Conservation (phyloP, 2,113 vertebrate species). For the Hippotragus niger region DNA sequence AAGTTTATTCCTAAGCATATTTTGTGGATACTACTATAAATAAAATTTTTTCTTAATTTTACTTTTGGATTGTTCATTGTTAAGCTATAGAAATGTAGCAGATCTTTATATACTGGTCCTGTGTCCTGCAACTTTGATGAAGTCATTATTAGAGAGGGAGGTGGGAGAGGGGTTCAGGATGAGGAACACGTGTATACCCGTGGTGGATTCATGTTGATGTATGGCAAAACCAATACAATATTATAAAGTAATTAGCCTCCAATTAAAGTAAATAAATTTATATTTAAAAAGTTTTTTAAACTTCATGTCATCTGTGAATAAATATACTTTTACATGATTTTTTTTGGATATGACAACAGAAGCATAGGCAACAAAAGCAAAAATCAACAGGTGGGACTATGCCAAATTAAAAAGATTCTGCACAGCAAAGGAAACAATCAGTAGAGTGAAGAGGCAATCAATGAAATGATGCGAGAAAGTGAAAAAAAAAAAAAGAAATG, state of each 20-base stretch:
- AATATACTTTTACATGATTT: too few relatives aligned
- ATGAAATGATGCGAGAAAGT: background rate
- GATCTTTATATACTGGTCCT: background rate
- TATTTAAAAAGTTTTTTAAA: too few relatives aligned
- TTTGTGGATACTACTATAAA: background rate
- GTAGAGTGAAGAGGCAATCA: background rate
- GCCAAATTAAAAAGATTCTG: background rate
- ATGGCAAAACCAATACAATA: too few relatives aligned
- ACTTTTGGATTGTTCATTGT: background rate
- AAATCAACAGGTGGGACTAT: background rate
- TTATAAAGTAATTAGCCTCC: too few relatives aligned
- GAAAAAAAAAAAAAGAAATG: background rate
- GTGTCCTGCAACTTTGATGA: background rate
- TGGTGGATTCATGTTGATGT: too few relatives aligned
- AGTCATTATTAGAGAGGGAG: background rate
- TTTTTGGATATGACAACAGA: background rate
- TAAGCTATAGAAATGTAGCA: background rate
- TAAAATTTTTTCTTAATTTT: background rate
- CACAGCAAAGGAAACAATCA: background rate
- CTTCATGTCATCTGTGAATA: too few relatives aligned
- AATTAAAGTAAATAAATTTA: too few relatives aligned
- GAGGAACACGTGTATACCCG: rapidly evolving
- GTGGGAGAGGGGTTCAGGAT: too few relatives aligned
- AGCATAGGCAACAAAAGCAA: background rate
- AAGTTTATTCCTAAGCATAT: background rate